Evolutionary conservation across 2,797 vertebrate genomes (phyloP).

Genomic region (Acanthis flammea): DNA sequence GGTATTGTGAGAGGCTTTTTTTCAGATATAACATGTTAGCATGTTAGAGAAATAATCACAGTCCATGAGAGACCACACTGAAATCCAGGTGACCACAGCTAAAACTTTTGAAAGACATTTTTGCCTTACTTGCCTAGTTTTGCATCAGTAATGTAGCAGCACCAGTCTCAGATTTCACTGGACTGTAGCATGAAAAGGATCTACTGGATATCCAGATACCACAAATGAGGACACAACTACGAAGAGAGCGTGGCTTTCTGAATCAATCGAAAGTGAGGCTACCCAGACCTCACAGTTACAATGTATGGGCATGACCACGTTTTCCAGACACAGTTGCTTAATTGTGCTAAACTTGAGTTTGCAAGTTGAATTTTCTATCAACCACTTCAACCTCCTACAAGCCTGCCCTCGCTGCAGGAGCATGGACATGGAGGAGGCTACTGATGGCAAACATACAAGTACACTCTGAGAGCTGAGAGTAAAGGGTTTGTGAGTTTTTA

Average conservation of each 20-base stretch:
- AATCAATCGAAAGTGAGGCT: rapidly evolving
- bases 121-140: not conserved
- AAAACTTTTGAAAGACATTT: not conserved
- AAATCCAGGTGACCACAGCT: not conserved
- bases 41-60: not conserved
- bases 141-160: rapidly evolving
- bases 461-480: not conserved
- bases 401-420: not conserved
- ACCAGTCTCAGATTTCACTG: not conserved
- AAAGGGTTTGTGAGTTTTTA: not conserved
- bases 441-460: not conserved
- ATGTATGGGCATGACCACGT: not conserved
- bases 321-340: not conserved
- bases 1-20: not conserved
- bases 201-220: not conserved
- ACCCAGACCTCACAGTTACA: rapidly evolving
- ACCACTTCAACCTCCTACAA: not conserved
- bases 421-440: rapidly evolving
- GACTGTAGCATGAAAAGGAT: not conserved
- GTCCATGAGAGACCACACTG: not conserved
- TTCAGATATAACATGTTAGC: not conserved
- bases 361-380: not conserved
- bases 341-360: not conserved
- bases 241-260: rapidly evolving
- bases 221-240: rapidly evolving